Conservation (phyloP, 2,797 vertebrate genomes). For the Crypturellus tataupa region DNA sequence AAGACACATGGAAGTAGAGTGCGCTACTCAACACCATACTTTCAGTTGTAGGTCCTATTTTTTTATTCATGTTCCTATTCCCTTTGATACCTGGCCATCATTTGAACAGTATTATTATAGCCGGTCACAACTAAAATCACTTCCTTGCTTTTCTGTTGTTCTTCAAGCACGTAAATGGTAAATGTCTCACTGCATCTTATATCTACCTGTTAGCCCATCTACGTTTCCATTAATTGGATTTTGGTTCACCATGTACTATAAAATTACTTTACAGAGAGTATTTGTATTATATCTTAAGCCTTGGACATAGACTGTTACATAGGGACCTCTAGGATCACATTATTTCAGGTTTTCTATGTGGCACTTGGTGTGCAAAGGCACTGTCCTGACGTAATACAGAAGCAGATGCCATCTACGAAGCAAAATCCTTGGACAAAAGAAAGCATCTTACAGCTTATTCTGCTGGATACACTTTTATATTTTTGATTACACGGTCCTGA, state of each 20-base stretch:
- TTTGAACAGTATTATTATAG: not conserved
- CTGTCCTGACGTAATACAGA: not conserved
- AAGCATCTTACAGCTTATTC: not conserved
- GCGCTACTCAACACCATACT: not conserved
- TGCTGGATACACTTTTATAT: not conserved
- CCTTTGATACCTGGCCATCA: not conserved
- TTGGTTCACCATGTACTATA: fast-evolving
- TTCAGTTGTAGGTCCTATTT: not conserved
- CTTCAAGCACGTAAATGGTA: not conserved
- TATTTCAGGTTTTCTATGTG: fast-evolving
- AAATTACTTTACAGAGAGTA: not conserved
- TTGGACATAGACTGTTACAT: not conserved
- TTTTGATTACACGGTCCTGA: not conserved
- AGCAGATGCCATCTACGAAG: not conserved
- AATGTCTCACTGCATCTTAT: not conserved
- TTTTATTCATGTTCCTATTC: not conserved
- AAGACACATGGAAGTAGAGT: not conserved
- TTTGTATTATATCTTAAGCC: not conserved
- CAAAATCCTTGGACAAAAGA: not conserved
- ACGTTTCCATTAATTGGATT: not conserved
- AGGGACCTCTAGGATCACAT: not conserved
- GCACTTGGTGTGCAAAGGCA: not conserved
- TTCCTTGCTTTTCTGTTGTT: not conserved
- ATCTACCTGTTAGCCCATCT: not conserved
- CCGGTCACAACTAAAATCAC: not conserved